Evolutionary conservation across 2,113 vertebrate genomes (phyloP).

Genomic region (Psittacula cyanocephala): DNA sequence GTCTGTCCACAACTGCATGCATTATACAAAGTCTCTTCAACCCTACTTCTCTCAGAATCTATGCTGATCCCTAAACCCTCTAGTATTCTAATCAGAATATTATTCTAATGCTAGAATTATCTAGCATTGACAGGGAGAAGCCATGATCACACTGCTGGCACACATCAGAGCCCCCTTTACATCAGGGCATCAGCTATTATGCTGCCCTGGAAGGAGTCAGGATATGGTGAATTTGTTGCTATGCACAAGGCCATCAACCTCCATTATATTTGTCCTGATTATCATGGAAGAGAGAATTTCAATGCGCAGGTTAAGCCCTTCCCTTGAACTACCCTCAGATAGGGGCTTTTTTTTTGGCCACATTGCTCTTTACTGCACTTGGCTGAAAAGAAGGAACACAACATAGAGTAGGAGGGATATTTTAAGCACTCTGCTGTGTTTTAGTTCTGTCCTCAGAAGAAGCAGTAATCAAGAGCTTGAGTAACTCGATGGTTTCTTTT

Average conservation of each 20-base stretch:
- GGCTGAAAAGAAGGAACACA: neutral
- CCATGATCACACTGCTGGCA: no score
- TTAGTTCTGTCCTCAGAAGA: neutral
- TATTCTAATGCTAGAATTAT: neutral
- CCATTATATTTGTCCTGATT: neutral
- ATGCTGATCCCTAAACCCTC: neutral
- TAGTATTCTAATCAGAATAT: neutral
- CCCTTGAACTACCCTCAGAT: neutral
- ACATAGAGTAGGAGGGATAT: neutral
- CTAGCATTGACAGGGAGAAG: neutral
- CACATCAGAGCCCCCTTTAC: neutral
- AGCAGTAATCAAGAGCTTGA: neutral
- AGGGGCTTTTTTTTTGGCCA: neutral
- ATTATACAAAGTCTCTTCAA: neutral
- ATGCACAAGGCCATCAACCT: neutral
- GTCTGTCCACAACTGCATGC: neutral
- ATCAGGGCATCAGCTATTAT: rapidly evolving
- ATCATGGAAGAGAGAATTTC: neutral
- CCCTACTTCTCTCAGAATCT: neutral
- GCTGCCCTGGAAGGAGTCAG: neutral
- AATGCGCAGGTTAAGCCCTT: neutral
- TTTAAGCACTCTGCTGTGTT: neutral
- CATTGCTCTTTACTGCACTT: neutral
- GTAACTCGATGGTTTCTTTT: neutral
- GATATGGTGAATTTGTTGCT: neutral